Evolutionary conservation across 1,140 invertebrate genomes (phyloP).

Genomic region (Dryas iulia): DNA sequence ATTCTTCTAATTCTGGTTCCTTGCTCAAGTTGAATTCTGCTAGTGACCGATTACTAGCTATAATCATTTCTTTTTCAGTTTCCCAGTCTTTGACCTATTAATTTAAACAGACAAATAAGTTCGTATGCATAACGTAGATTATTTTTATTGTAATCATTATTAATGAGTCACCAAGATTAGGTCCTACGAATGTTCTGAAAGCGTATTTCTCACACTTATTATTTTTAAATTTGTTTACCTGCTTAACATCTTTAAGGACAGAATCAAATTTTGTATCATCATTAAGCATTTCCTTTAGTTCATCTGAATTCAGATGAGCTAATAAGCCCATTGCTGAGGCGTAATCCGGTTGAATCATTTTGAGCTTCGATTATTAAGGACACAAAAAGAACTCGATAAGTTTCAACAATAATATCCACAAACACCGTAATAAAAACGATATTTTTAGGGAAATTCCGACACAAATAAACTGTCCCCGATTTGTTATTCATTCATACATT

Average conservation of each 20-base stretch:
- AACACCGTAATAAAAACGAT: conserved; percentile 1
- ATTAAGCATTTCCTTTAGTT: conserved; percentile 91
- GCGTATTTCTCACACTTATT: neutral
- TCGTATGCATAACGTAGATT: neutral
- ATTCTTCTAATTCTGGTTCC: conserved; percentile 89
- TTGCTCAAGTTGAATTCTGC: conserved; percentile 93
- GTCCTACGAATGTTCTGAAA: neutral
- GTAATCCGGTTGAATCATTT: conserved; percentile 76
- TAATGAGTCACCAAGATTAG: neutral
- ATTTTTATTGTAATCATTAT: neutral
- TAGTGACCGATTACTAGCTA: conserved; percentile 91
- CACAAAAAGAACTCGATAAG: neutral
- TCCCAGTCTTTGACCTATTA: conserved; percentile 88
- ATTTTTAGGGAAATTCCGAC: neutral
- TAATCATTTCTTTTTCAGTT: conserved; percentile 90
- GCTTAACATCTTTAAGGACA: conserved; percentile 88
- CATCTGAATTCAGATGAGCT: conserved; percentile 82
- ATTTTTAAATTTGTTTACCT: conserved; percentile 79
- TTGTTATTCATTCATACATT: neutral
- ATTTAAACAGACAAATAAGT: neutral
- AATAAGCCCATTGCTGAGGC: conserved; percentile 69
- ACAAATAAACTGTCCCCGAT: neutral
- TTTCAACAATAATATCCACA: neutral
- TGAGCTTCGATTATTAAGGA: neutral
- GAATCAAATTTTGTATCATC: conserved; percentile 91